phyloP scores from a whole-genome alignment of 2,888 invertebrate genomes.

The Venustoraphidia nigricollis region DNA sequence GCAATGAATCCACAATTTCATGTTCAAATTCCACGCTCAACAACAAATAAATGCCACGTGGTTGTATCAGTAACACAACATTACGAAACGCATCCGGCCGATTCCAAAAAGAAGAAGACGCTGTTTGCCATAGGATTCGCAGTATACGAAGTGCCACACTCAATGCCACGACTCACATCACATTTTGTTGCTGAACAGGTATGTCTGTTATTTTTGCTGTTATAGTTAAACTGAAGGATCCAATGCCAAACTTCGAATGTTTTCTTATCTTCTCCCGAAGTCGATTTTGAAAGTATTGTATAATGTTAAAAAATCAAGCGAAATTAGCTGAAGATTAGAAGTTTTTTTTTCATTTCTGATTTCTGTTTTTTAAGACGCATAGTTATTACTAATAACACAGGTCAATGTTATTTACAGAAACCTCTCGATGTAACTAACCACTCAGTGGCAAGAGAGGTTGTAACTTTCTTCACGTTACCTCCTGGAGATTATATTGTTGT shows the following conservation, averaged over 20 bases:
- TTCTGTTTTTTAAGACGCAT: no score
- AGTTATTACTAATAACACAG: background rate
- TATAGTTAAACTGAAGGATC: no score
- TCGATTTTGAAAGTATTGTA: background rate
- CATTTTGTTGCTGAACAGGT: slow-evolving; percentile 44
- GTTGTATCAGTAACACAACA: slow-evolving; percentile 56
- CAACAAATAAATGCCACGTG: slow-evolving; percentile 50
- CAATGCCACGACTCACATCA: slow-evolving; percentile 40
- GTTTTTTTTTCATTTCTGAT: no score
- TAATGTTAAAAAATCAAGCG: no score
- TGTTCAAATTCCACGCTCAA: slow-evolving; percentile 46
- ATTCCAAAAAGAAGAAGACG: slow-evolving; percentile 31
- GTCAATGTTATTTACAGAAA: slow-evolving; percentile 28
- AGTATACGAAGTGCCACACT: slow-evolving; percentile 51
- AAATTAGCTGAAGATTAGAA: no score
- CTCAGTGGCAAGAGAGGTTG: slow-evolving; percentile 48
- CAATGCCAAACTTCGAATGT: no score
- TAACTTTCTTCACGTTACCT: slow-evolving; percentile 57
- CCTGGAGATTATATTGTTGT: slow-evolving; percentile 60
- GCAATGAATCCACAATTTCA: slow-evolving; percentile 57
- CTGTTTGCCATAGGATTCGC: slow-evolving; percentile 53
- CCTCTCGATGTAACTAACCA: slow-evolving; percentile 52
- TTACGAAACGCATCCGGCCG: slow-evolving; percentile 34
- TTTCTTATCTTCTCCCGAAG: no score
- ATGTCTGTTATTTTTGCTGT: slow-evolving; percentile 8